phyloP scores from a whole-genome alignment of 2,113 vertebrate genomes.

The Pterocles gutturalis region DNA sequence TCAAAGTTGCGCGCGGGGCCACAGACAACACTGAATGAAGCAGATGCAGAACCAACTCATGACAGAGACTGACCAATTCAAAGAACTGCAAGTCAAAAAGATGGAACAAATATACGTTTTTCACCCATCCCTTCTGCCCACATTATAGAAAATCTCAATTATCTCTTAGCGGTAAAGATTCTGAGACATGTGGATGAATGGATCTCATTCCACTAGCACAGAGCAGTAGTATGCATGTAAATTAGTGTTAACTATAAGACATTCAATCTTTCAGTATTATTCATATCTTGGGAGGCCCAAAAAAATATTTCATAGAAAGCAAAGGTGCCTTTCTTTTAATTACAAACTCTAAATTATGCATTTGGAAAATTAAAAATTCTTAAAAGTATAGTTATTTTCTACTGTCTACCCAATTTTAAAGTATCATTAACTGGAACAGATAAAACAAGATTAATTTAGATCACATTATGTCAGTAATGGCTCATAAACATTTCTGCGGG shows the following conservation, averaged over 20 bases:
- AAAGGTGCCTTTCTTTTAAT: slow-evolving; percentile 56
- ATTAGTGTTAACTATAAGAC: slow-evolving; percentile 9
- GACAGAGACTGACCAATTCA: neutral
- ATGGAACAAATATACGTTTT: neutral
- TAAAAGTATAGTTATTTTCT: slow-evolving; percentile 4
- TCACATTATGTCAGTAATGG: slow-evolving; percentile 4
- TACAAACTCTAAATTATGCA: slow-evolving; percentile 10
- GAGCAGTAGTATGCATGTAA: slow-evolving; percentile 16
- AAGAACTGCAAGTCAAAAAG: neutral
- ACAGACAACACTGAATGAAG: neutral
- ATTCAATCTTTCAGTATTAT: neutral
- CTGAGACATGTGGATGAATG: neutral
- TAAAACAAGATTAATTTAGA: slow-evolving; percentile 53
- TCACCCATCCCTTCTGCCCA: neutral
- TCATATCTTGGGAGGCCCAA: neutral
- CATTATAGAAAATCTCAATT: neutral
- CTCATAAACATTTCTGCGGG: slow-evolving; percentile 31
- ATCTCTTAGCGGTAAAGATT: neutral
- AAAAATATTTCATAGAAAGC: slow-evolving; percentile 23
- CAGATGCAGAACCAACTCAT: neutral
- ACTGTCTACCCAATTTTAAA: slow-evolving; percentile 16
- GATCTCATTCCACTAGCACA: neutral
- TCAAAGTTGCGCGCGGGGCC: accelerated
- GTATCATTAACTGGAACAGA: slow-evolving; percentile 21
- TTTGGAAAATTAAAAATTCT: slow-evolving; percentile 23